Conservation (phyloP, 2,888 invertebrate genomes). For the Microplitis deprimator region DNA sequence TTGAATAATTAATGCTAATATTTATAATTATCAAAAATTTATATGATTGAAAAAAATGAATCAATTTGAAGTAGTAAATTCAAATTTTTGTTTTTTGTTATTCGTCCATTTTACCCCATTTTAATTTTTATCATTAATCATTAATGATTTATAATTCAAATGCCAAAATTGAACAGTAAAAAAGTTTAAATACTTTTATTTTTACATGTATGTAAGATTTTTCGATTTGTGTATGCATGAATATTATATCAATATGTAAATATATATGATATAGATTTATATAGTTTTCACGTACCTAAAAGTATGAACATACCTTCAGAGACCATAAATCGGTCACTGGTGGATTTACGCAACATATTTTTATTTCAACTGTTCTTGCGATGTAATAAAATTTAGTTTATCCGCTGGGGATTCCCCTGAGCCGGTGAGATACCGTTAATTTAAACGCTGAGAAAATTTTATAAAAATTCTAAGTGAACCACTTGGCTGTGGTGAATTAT, state of each 20-base stretch:
- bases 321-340: constrained; percentile 49
- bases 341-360: constrained; percentile 47
- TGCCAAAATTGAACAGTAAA: too few species aligned
- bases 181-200: too few species aligned
- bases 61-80: too few species aligned
- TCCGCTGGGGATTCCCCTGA: not conserved
- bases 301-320: constrained; percentile 18
- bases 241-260: not conserved
- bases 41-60: too few species aligned
- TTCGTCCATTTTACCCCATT: too few species aligned
- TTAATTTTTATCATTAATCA: too few species aligned
- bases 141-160: too few species aligned
- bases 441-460: constrained; percentile 19
- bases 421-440: not conserved
- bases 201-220: not conserved
- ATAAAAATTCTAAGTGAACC: not conserved
- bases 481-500: not conserved
- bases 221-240: constrained; percentile 1
- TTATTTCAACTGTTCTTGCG: constrained; percentile 32
- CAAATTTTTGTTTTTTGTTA: too few species aligned
- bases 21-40: too few species aligned
- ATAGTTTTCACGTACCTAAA: not conserved
- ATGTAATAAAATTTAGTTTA: constrained; percentile 44
- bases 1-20: too few species aligned
- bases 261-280: constrained; percentile 10